Evolutionary conservation across 2,113 vertebrate species (phyloP).

Genomic region (Butastur rufipennis): DNA sequence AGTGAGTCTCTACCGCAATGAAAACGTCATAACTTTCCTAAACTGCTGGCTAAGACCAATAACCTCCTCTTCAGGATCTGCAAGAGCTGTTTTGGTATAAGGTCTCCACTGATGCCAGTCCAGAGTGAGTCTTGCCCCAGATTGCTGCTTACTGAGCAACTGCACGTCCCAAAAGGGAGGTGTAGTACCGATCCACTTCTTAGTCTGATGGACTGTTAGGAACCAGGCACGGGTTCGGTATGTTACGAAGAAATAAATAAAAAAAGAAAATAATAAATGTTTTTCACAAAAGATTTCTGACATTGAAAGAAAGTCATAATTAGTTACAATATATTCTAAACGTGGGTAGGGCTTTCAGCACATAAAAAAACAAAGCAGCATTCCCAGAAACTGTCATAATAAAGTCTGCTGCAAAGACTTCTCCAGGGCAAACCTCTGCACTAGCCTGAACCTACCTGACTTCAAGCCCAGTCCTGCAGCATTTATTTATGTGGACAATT

Average conservation of each 20-base stretch:
- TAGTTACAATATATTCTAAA: background rate
- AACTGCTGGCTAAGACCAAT: background rate
- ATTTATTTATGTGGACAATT: conserved; percentile 13
- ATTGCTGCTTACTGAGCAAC: background rate
- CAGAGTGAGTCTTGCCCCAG: background rate
- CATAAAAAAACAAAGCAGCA: background rate
- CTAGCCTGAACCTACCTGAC: background rate
- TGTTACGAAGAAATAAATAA: background rate
- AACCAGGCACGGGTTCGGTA: background rate
- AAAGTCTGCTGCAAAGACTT: background rate
- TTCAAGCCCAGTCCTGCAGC: conserved; percentile 30
- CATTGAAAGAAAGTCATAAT: background rate
- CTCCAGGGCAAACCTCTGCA: background rate
- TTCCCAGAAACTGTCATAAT: background rate
- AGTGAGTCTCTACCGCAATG: background rate
- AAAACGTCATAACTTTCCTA: background rate
- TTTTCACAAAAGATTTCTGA: background rate
- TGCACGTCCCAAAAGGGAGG: background rate
- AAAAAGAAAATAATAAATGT: background rate
- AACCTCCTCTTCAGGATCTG: background rate
- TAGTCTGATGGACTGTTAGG: background rate
- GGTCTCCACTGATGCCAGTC: background rate
- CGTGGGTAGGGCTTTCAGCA: background rate
- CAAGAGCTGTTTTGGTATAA: background rate
- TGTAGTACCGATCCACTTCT: background rate